Percentiles rank a stretch among this genome's conserved stretches.
Conservation (phyloP, 2,113 vertebrate genomes). For the Cryptotis parvus region DNA sequence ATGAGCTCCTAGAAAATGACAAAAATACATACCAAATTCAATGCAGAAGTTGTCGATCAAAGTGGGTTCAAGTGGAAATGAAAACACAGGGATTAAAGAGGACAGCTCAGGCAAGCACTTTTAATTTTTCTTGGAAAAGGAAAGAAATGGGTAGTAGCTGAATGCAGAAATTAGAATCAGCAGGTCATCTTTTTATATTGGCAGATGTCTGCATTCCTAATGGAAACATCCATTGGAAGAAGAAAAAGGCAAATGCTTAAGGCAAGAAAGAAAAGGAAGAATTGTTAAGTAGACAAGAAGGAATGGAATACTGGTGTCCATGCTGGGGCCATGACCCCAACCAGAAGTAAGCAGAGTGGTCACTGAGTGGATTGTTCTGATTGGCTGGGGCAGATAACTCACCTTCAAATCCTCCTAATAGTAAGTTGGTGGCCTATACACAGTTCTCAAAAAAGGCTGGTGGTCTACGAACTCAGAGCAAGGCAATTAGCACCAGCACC, state of each 20-base stretch:
- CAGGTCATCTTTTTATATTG: not conserved
- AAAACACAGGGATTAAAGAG: not conserved
- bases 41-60: not conserved
- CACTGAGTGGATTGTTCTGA: not conserved
- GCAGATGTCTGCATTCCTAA: not conserved
- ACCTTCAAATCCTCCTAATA: not conserved
- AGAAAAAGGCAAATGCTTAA: not conserved
- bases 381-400: no score
- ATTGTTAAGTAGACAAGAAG: not conserved
- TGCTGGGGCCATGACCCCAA: not conserved
- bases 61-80: not conserved
- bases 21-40: no score
- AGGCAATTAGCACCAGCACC: no score
- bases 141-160: rapidly evolving
- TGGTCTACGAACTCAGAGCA: not conserved
- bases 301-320: not conserved
- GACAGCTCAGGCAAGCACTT: not conserved
- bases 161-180: not conserved
- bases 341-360: not conserved
- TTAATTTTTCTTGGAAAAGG: not conserved
- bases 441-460: not conserved
- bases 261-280: not conserved
- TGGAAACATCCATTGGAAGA: not conserved
- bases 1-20: no score
- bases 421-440: not conserved